Conservation (phyloP, 2,113 vertebrate genomes). For the Azemiops feae region DNA sequence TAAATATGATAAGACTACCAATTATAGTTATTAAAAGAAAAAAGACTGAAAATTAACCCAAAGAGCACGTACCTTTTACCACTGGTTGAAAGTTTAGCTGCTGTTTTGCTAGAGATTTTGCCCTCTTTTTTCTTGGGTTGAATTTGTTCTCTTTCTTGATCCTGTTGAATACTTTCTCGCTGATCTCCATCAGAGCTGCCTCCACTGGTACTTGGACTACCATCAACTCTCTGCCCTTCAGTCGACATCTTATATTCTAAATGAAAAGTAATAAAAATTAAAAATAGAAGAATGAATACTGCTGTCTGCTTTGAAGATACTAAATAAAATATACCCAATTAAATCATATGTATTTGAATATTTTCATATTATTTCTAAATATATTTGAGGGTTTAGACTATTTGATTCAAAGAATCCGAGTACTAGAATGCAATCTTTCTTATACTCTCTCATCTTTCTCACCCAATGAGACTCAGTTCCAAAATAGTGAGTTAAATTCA, state of each 20-base stretch:
- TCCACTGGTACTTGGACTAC: conserved; percentile 97
- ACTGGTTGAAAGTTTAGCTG: conserved; percentile 97
- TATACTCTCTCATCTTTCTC: background rate
- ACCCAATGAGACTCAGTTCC: background rate
- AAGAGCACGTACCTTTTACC: conserved; percentile 86
- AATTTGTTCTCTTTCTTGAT: conserved; percentile 92
- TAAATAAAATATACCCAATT: background rate
- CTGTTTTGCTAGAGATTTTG: conserved; percentile 98
- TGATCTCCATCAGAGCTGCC: conserved; percentile 97
- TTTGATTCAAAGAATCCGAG: background rate
- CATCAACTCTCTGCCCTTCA: conserved; percentile 95
- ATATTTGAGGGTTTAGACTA: background rate
- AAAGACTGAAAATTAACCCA: background rate
- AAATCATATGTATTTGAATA: background rate
- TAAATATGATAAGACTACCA: conserved; percentile 18
- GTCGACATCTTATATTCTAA: conserved; percentile 91
- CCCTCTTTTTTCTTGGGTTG: conserved; percentile 98
- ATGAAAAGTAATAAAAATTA: conserved; percentile 42
- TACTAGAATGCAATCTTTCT: background rate
- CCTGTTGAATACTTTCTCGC: conserved; percentile 85
- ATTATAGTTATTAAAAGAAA: conserved; percentile 14
- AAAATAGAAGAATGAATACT: background rate
- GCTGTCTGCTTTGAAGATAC: background rate
- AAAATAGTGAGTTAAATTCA: background rate
- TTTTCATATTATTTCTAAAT: background rate